phyloP scores from a whole-genome alignment of 2,113 vertebrate genomes.

The Heliornis fulica region DNA sequence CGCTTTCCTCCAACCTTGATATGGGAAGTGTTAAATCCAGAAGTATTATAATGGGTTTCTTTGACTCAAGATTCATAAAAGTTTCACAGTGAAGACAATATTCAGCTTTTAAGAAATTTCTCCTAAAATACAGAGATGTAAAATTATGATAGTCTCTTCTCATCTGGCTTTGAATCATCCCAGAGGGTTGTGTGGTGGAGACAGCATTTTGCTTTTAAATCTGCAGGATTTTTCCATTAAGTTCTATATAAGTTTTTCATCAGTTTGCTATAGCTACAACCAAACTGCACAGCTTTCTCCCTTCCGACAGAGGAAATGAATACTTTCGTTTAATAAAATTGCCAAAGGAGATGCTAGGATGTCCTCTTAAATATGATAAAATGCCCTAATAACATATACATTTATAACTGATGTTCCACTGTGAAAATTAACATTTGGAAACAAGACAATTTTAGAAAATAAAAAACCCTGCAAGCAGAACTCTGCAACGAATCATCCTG shows the following conservation, averaged over 20 bases:
- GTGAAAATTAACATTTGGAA: constrained; percentile 44
- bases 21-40: not conserved
- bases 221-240: constrained; percentile 16
- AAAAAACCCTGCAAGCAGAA: not conserved
- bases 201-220: constrained; percentile 15
- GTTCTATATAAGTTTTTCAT: not conserved
- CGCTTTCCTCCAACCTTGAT: not conserved
- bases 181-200: not conserved
- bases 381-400: constrained; percentile 1
- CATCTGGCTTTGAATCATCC: constrained; percentile 15
- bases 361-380: constrained; percentile 32
- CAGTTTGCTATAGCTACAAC: not conserved
- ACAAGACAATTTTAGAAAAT: constrained; percentile 6
- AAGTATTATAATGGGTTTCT: not conserved
- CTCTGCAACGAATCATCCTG: not conserved
- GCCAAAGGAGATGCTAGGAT: constrained; percentile 1
- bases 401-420: not conserved
- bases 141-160: constrained; percentile 19
- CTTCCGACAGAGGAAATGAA: not conserved
- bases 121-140: not conserved
- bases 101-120: constrained; percentile 17
- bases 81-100: not conserved
- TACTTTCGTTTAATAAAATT: constrained; percentile 9
- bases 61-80: not conserved
- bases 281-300: not conserved